phyloP scores from a whole-genome alignment of 2,113 vertebrate species.

The Callaeas wilsoni region DNA sequence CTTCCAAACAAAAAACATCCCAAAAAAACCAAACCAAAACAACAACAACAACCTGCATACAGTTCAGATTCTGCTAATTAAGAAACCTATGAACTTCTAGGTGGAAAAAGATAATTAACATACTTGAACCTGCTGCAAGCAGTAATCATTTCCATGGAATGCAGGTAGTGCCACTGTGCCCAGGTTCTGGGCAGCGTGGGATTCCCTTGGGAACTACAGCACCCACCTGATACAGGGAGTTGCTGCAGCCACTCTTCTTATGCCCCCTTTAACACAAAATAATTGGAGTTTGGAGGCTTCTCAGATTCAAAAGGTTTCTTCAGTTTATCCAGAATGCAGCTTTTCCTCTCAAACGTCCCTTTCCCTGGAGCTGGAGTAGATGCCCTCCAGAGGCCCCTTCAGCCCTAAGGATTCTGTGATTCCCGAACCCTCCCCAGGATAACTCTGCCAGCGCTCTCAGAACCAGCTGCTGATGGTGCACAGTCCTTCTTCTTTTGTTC shows the following conservation, averaged over 20 bases:
- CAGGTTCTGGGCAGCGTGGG: not conserved
- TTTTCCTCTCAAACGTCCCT: not conserved
- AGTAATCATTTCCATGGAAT: not conserved
- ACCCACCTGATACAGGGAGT: not conserved
- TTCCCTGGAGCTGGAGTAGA: not conserved
- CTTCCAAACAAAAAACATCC: not conserved
- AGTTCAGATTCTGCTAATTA: slow-evolving; percentile 53
- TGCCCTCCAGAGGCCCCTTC: not conserved
- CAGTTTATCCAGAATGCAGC: not conserved
- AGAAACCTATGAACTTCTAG: slow-evolving; percentile 12
- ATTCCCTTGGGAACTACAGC: accelerated
- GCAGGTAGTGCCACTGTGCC: not conserved
- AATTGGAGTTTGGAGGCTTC: not conserved
- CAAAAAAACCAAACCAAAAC: not conserved
- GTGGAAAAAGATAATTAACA: slow-evolving; percentile 34
- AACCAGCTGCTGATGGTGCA: not conserved
- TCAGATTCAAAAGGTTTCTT: not conserved
- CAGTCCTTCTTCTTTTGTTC: not conserved
- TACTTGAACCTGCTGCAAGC: not conserved
- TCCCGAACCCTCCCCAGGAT: not conserved
- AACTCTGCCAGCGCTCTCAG: not conserved
- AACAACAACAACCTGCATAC: not conserved
- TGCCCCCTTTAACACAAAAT: not conserved
- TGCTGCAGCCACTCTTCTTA: not conserved
- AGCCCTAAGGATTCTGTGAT: not conserved